phyloP scores from a whole-genome alignment of 37 sponge, comb jelly and placozoan species.

The Eunapius fragilis region DNA sequence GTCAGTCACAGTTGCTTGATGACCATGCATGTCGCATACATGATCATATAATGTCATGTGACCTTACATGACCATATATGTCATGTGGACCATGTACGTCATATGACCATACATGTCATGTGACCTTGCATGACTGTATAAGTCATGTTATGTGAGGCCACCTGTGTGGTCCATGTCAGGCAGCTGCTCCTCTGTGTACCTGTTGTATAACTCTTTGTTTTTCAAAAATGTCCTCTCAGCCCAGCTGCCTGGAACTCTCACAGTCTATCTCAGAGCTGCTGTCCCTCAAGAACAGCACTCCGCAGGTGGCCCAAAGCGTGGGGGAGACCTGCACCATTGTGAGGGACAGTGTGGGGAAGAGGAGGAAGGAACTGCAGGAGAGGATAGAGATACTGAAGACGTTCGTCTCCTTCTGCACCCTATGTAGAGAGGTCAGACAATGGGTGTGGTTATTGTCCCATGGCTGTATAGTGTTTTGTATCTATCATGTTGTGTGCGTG shows the following conservation, averaged over 20 bases:
- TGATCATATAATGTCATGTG: no score
- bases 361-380: slow-evolving; percentile 4
- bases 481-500: no score
- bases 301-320: slow-evolving; percentile 11
- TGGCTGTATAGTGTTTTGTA: no score
- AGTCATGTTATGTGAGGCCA: not conserved
- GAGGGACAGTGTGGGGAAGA: slow-evolving; percentile 4
- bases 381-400: slow-evolving; percentile 7
- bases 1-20: no score
- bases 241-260: slow-evolving; percentile 1
- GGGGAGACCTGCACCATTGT: slow-evolving; percentile 27
- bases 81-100: no score
- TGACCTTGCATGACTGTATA: no score
- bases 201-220: not conserved
- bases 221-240: not conserved
- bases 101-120: no score
- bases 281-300: slow-evolving; percentile 10
- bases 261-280: slow-evolving; percentile 7
- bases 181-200: not conserved
- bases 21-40: no score
- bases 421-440: slow-evolving; percentile 29
- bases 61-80: no score
- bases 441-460: not conserved
- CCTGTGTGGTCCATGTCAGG: not conserved
- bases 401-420: slow-evolving; percentile 29